Percentiles rank a stretch among this genome's conserved stretches.
phyloP scores from a whole-genome alignment of 2,888 invertebrate genomes.

The Athrips mouffetella region DNA sequence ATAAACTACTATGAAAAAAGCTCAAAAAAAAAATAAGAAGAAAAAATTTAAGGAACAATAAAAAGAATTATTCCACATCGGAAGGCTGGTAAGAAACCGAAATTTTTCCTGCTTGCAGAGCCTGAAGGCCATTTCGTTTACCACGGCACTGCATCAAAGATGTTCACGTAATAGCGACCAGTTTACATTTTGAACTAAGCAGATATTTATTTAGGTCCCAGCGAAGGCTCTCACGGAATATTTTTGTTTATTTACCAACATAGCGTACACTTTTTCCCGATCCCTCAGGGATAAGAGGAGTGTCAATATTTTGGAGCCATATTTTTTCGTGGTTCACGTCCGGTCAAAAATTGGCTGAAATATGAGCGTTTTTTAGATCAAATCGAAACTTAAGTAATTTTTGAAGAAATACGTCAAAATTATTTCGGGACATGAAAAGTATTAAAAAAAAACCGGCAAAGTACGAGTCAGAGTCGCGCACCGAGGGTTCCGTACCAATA shows the following conservation, averaged over 20 bases:
- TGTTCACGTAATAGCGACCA: not conserved
- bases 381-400: not conserved
- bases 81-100: too few relatives aligned
- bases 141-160: too few relatives aligned
- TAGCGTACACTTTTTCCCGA: not conserved
- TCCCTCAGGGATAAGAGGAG: not conserved
- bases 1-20: too few relatives aligned
- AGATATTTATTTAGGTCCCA: constrained; percentile 9
- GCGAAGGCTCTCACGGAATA: not conserved
- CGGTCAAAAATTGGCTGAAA: not conserved
- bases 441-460: too few relatives aligned
- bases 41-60: too few relatives aligned
- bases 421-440: too few relatives aligned
- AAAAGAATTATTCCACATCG: too few relatives aligned
- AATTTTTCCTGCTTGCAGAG: not conserved
- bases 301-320: constrained; percentile 3
- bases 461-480: too few relatives aligned
- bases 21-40: too few relatives aligned
- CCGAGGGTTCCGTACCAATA: too few relatives aligned
- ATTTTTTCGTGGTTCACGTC: not conserved
- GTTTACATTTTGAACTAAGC: not conserved
- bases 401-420: too few relatives aligned
- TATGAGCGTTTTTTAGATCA: not conserved
- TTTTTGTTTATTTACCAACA: constrained; percentile 4
- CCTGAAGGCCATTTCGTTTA: too few relatives aligned